Base-by-base conservation (phyloP, 2,113 vertebrate species). In the Chlorocebus sabaeus region DNA sequence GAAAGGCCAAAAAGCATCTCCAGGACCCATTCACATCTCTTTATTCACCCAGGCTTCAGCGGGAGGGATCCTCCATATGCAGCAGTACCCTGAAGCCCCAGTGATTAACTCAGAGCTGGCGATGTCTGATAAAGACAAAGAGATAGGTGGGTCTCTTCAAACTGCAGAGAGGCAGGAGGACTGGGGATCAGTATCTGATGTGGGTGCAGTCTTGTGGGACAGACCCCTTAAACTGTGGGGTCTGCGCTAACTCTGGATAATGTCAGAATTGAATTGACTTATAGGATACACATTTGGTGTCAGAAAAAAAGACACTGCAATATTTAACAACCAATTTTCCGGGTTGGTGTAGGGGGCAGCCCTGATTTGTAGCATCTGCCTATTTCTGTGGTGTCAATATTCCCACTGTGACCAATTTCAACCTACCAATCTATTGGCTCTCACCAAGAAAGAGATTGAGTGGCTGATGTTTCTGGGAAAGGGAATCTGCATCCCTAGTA, bases 281-380 rank as follows among this genome's bases (percentile, higher is more conserved):
- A 40, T 2, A 78, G 59, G 68, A 78, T 16, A 11, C 17, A 40
- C 9, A 55, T 57, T 25, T 25, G 76, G 48, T 45, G 17, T 67
- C 68, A 61, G 81, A 57, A 40, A 61, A 61, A 75, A 89, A 75
- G 79, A 92, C 22, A 67, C 6, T 5, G 5, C 10, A n/a, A 20
- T 90, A 52, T 80, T 68, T 80, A 93, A 22, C 30, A 5, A 67
- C 1, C 14, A 22, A 25, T 50, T 48, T 25, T 55, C 73, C 35
- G 3, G 6, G 38, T 43, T 8, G 16, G 9, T 20, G 32, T 8
- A 0, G n/a, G 40, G 14, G 14, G 1, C 27, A 90, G 20, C 20
- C 45, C 40, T 27, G 8, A 43, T 32, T 30, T n/a, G 22, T n/a
- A 45, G 8, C n/a, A 86, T 43, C 84, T 81, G 27, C 61, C 22